Base-by-base conservation (phyloP, 2,113 vertebrate genomes). In the Cephalopholis sonnerati region DNA sequence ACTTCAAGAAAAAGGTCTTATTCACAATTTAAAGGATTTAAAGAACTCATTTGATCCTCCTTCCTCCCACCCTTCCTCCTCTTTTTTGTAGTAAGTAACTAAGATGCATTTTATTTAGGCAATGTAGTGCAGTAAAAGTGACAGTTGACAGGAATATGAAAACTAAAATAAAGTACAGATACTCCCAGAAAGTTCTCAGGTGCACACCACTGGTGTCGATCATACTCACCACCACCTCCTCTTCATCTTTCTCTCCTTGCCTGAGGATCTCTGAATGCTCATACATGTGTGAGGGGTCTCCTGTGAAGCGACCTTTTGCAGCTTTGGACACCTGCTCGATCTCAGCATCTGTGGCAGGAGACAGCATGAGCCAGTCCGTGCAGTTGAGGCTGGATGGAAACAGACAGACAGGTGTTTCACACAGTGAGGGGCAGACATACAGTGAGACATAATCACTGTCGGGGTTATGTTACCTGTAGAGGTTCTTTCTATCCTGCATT, bases 241-340 rank as follows among this genome's bases (percentile, higher is more conserved):
- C 91, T 74, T 93, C 94, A 0, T 94, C 93, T 0, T 82, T 91
- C 0, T 93, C 93, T 11, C 85, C 94, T 27, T 78, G 32, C 44
- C 81, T 94, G 82, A 50, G 88, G 10, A 65, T 78, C 59, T 95
- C 94, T 0, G 67, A 2, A 32, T 89, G 80, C 29, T 93, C 93
- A 0, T 98, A 98, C n/a, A 96, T 92, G n/a, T 96, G 94, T 0
- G 97, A 97, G 3, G 98, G 97, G 76, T 99, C 97, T 4, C 98
- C 98, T 48, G 91, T 94, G 90, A 99, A 99, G 57, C 95, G 96
- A 24, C 97, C 96, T 74, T 72, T 95, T 57, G 96, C 91, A 51
- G 96, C 91, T 73, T 74, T 76, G 44, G 91, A 75, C 0, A 94
- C 94, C 69, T 93, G 88, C 0, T 8, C 59, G 0, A 92, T 75